These are phyloP conservation scores for Apus apus DNA, from an alignment of 2,113 vertebrate species.

Conservation along the genomic window DNA sequence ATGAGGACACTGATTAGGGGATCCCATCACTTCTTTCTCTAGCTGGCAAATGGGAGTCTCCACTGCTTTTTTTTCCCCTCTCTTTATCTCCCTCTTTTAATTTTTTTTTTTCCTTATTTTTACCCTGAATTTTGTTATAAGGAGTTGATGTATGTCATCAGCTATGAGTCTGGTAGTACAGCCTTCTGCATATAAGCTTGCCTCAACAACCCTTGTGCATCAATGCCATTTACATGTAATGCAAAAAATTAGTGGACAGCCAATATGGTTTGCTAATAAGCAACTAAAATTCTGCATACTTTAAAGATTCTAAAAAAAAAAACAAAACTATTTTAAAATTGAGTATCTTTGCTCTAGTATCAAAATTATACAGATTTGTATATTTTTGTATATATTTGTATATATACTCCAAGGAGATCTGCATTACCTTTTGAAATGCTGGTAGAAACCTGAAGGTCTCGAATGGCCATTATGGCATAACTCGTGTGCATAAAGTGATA, in stretches of 20 bases:
- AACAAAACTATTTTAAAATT: background rate
- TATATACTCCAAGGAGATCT: background rate
- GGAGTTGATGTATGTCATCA: background rate
- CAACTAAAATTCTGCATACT: background rate
- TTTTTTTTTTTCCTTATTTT: background rate
- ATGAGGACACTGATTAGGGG: rapidly evolving
- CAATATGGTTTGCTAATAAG: background rate
- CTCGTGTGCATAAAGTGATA: background rate
- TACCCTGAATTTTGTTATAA: rapidly evolving
- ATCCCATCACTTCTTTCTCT: background rate
- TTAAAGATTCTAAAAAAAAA: background rate
- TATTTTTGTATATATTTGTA: too few relatives aligned
- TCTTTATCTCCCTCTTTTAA: rapidly evolving
- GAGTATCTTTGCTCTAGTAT: background rate
- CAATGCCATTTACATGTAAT: rapidly evolving
- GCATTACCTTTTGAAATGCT: background rate
- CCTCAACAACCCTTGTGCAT: background rate
- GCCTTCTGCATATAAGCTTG: rapidly evolving
- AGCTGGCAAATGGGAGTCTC: background rate
- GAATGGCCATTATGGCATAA: background rate
- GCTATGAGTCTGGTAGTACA: background rate
- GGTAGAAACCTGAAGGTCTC: background rate
- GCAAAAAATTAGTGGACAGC: background rate
- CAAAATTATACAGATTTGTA: background rate
- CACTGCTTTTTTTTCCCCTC: background rate